These are phyloP conservation scores for Leptinotarsa texana DNA, from an alignment of 1,140 invertebrate species.

Conservation along the genomic window DNA sequence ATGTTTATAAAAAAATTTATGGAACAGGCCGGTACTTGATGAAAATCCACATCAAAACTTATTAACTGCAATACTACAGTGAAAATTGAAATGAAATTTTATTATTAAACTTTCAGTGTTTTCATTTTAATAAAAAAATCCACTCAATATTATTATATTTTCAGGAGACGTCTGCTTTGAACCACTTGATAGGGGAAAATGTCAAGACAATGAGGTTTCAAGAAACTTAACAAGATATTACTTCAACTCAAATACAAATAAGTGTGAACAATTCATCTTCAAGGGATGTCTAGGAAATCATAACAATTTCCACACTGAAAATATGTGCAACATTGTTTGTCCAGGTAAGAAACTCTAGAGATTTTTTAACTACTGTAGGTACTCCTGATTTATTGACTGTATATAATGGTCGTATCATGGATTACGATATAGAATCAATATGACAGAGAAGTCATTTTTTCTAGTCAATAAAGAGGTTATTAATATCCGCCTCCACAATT, in stretches of 20 bases:
- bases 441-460: too few relatives aligned
- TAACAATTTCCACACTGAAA: conserved; percentile 85
- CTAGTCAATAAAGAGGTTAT: too few relatives aligned
- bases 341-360: conserved; percentile 59
- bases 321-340: conserved; percentile 82
- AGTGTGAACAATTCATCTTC: conserved; percentile 72
- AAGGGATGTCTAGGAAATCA: conserved; percentile 79
- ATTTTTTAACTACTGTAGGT: too few relatives aligned
- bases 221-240: conserved; percentile 70
- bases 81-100: background rate
- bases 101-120: background rate
- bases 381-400: too few relatives aligned
- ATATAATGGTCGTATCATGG: too few relatives aligned
- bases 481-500: too few relatives aligned
- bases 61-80: too few relatives aligned
- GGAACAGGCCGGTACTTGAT: too few relatives aligned
- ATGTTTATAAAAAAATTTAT: too few relatives aligned
- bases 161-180: conserved; percentile 82
- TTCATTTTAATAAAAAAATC: conserved; percentile 5
- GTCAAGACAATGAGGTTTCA: conserved; percentile 51
- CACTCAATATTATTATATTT: conserved; percentile 32
- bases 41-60: too few relatives aligned
- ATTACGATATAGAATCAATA: too few relatives aligned
- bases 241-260: conserved; percentile 78
- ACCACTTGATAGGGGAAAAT: conserved; percentile 65